Evolutionary conservation across 2,888 invertebrate genomes (phyloP).

Genomic region (Tenthredo scrophulariae): DNA sequence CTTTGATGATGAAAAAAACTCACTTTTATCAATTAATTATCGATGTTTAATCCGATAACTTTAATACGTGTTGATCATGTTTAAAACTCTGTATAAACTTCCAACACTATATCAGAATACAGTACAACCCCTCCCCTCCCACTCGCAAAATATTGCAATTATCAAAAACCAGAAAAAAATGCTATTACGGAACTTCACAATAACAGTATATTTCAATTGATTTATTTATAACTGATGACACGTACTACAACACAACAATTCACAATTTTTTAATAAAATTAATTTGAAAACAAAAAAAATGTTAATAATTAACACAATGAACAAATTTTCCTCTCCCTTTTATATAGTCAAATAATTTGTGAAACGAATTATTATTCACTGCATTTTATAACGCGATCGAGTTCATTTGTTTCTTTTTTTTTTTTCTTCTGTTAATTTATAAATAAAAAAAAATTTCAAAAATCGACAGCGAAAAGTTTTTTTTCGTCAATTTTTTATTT

Average conservation of each 20-base stretch:
- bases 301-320: not conserved
- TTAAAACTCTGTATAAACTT: constrained; percentile 4
- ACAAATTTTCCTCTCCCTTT: not conserved
- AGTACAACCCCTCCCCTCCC: not conserved
- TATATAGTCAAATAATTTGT: not conserved
- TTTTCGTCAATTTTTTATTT: not conserved
- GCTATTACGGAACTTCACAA: not conserved
- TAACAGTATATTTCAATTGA: not conserved
- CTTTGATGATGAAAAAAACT: too few relatives aligned
- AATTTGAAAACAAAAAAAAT: not conserved
- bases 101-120: not conserved
- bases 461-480: not conserved
- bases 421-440: constrained; percentile 11
- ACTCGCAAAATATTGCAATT: too few relatives aligned
- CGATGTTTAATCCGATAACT: not conserved
- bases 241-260: not conserved
- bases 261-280: not conserved
- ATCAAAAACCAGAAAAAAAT: not conserved
- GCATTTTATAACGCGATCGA: not conserved
- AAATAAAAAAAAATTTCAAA: not conserved
- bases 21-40: not conserved
- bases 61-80: constrained; percentile 5
- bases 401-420: not conserved
- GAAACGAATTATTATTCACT: not conserved
- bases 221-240: too few relatives aligned